A percentile compares a stretch with the other conserved stretches of the same genome.
phyloP scores from a whole-genome alignment of 1,140 invertebrate genomes.

The Pseudobourletiella spinata region DNA sequence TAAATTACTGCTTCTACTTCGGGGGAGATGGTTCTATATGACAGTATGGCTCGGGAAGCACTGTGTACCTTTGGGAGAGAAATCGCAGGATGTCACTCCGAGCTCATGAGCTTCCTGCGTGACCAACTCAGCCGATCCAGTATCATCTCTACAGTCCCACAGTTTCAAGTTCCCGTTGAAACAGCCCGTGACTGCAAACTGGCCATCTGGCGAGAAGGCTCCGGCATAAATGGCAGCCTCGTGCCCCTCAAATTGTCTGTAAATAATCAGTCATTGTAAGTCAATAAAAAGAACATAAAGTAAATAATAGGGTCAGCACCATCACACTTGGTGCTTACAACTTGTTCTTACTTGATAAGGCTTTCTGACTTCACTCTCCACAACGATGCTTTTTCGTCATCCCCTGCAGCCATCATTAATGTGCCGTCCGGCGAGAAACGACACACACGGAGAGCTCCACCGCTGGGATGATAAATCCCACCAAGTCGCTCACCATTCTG shows the following conservation, averaged over 20 bases:
- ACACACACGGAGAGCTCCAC: conserved; percentile 48
- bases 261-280: no score
- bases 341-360: conserved; percentile 20
- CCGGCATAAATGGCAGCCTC: conserved; percentile 32
- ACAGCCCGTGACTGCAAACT: conserved; percentile 32
- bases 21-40: no score
- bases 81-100: conserved; percentile 57
- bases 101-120: conserved; percentile 56
- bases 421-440: conserved; percentile 56
- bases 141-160: conserved; percentile 38
- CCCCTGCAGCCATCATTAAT: conserved; percentile 57
- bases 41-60: no score
- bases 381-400: conserved; percentile 60
- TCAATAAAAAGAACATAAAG: no score
- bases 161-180: conserved; percentile 26
- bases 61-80: conserved; percentile 43
- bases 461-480: conserved; percentile 43
- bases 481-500: conserved; percentile 42
- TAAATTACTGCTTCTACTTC: no score
- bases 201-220: conserved; percentile 29
- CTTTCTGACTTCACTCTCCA: conserved; percentile 54
- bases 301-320: no score
- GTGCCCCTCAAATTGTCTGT: conserved; percentile 26
- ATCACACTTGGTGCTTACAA: no score
- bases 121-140: conserved; percentile 40